Percentiles rank a stretch among this genome's conserved stretches.
phyloP scores from a whole-genome alignment of 2,888 invertebrate genomes.

The Crocallis elinguaria region DNA sequence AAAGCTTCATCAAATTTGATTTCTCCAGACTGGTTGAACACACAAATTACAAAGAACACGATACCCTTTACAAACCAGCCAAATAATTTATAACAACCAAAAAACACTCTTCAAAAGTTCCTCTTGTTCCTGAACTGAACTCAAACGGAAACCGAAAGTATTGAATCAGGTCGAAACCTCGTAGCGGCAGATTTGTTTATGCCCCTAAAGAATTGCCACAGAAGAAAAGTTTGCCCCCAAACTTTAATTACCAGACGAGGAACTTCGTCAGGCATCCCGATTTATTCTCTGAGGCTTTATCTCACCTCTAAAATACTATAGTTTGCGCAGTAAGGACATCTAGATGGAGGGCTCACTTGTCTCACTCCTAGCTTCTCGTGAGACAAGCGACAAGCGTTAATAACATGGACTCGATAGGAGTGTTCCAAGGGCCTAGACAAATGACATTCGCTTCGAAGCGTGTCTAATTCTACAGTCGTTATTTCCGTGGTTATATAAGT shows the following conservation, averaged over 20 bases:
- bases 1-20: too few species aligned
- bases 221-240: conserved; percentile 23
- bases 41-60: too few species aligned
- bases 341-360: background rate
- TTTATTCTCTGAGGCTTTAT: conserved; percentile 27
- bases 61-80: background rate
- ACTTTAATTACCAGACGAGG: conserved; percentile 35
- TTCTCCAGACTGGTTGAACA: too few species aligned
- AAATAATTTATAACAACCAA: background rate
- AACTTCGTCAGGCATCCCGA: conserved; percentile 17
- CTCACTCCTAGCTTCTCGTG: too few species aligned
- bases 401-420: too few species aligned
- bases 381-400: too few species aligned
- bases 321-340: background rate
- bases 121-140: background rate
- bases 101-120: background rate
- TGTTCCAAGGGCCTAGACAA: too few species aligned
- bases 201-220: conserved; percentile 27
- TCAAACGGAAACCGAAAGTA: conserved; percentile 5
- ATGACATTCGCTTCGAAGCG: too few species aligned
- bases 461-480: too few species aligned
- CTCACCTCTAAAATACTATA: conserved; percentile 20
- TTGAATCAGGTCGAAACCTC: conserved; percentile 20
- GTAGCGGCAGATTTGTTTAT: conserved; percentile 26
- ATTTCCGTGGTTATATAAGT: too few species aligned